phyloP scores from a whole-genome alignment of 2,797 vertebrate species.

The Pristis pectinata region DNA sequence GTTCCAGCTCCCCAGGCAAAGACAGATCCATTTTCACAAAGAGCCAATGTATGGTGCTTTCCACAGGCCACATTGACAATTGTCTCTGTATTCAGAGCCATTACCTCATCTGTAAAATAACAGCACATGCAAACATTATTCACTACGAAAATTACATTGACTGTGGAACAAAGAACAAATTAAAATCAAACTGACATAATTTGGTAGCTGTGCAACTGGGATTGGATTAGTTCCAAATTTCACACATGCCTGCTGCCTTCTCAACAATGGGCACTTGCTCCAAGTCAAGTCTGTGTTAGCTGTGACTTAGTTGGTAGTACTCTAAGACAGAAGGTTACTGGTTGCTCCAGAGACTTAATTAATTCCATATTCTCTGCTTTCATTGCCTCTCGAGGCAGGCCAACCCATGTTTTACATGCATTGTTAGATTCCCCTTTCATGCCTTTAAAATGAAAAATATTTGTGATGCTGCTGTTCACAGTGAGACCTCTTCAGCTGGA shows the following conservation, averaged over 20 bases:
- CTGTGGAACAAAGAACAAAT: background rate
- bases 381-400: too few species aligned
- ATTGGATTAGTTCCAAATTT: background rate
- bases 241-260: background rate
- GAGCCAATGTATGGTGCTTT: constrained; percentile 6
- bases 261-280: background rate
- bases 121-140: background rate
- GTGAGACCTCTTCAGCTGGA: too few species aligned
- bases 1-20: constrained; percentile 66
- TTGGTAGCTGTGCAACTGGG: background rate
- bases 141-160: background rate
- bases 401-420: background rate
- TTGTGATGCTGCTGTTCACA: too few species aligned
- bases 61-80: constrained; percentile 42
- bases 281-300: background rate
- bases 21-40: constrained; percentile 58
- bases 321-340: too few species aligned
- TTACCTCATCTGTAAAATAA: constrained; percentile 45
- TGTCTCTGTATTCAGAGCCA: constrained; percentile 39
- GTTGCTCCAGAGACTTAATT: too few species aligned
- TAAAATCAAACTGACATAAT: background rate
- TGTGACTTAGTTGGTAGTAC: too few species aligned
- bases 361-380: too few species aligned
- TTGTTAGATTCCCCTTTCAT: background rate
- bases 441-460: background rate